These are phyloP conservation scores for Adelosebastes latens DNA, from an alignment of 2,797 vertebrate genomes.

Conservation along the genomic window DNA sequence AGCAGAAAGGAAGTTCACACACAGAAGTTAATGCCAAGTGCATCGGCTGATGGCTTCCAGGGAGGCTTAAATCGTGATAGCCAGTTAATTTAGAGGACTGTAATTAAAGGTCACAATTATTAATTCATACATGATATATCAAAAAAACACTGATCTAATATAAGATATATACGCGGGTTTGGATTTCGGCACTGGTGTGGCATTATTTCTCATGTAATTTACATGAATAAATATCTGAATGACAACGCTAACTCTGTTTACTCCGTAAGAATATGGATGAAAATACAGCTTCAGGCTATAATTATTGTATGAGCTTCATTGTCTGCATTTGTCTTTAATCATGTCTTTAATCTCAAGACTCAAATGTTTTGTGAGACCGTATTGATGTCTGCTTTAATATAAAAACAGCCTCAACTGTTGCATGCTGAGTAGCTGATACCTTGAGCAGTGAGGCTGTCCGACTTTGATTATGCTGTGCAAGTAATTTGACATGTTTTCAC, in stretches of 20 bases:
- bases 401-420: neutral
- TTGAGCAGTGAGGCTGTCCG: neutral
- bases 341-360: neutral
- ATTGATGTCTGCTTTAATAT: neutral
- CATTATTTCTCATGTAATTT: neutral
- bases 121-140: constrained; percentile 36
- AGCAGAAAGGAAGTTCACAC: constrained; percentile 18
- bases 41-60: constrained; percentile 14
- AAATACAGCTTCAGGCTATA: neutral
- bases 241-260: neutral
- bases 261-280: neutral
- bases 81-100: constrained; percentile 11
- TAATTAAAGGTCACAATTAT: constrained; percentile 50
- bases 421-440: neutral
- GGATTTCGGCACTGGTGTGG: neutral
- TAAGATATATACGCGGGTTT: neutral
- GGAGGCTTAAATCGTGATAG: constrained; percentile 17
- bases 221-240: neutral
- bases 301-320: neutral
- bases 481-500: neutral
- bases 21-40: constrained; percentile 19
- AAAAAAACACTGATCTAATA: constrained; percentile 27
- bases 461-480: neutral
- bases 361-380: neutral
- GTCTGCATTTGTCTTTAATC: neutral